Base-by-base conservation (phyloP, 1,140 invertebrate genomes). In the Teleopsis dalmanni region DNA sequence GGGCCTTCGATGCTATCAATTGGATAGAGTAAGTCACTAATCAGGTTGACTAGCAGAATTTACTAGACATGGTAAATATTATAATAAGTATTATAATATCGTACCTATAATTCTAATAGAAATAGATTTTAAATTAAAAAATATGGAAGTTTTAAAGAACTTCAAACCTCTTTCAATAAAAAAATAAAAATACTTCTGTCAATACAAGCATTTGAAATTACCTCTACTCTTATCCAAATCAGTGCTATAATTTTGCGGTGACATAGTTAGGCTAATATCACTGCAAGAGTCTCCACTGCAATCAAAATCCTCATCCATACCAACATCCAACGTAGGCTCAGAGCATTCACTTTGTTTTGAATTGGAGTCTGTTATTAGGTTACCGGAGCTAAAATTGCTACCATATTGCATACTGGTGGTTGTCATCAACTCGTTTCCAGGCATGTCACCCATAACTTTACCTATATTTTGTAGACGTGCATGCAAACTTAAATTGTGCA, bases 201-300 rank as follows among this genome's bases (percentile, higher is more conserved):
- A 29, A 29, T 29, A 7, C 27, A 29, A 8, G 13, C 7, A 29
- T 46, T 7, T 46, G n/a, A n/a, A 35, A 11, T 14, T 47, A 58
- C 59, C 64, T 27, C 58, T 43, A 26, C 57, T 67, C 36, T 44
- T 69, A 49, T 69, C 63, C 53, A 60, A 25, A 31, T 69, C 66
- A 21, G 51, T 49, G 6, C 50, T 58, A 41, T 65, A 67, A 42
- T 64, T 67, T 19, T 57, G 37, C 3, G 67, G 66, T 0, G 66
- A 70, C 64, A 70, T 65, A 31, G 66, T 67, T 10, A 70, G 41
- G n/a, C 66, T 70, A 13, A 70, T 66, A 42, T 70, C 67, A 36
- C 66, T 70, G 46, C 64, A 58, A 1, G 64, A 70, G 46, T 69
- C 66, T 1, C 57, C 60, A 35, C 64, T 70, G 37, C 65, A 67